Percentiles rank a stretch among this genome's conserved stretches.
Evolutionary conservation across 1,140 invertebrate genomes (phyloP).

Genomic region (Drosophila pectinifera): DNA sequence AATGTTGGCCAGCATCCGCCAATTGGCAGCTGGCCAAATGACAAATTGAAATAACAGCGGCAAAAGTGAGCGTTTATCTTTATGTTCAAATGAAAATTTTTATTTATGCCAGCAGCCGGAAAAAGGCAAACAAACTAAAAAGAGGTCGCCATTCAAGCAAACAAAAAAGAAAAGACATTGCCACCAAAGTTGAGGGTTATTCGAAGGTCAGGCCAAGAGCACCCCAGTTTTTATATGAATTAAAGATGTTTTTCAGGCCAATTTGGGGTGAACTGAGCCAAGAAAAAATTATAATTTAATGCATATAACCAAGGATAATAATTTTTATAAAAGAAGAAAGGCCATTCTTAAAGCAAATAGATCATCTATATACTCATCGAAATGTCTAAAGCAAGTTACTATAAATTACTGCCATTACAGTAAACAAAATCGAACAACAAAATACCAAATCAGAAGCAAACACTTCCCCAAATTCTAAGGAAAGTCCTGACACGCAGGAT

Average conservation of each 20-base stretch:
- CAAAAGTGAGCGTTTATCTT: constrained; percentile 77
- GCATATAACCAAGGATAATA: too few species aligned
- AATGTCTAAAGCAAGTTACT: not conserved
- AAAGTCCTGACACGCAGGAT: too few species aligned
- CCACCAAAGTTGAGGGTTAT: constrained; percentile 65
- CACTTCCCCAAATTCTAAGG: too few species aligned
- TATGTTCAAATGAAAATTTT: constrained; percentile 81
- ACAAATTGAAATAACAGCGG: constrained; percentile 80
- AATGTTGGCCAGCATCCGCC: constrained; percentile 66
- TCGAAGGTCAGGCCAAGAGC: constrained; percentile 66
- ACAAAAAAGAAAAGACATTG: constrained; percentile 40
- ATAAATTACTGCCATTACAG: too few species aligned
- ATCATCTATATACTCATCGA: too few species aligned
- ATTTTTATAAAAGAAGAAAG: not conserved
- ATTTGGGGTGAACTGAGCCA: not conserved
- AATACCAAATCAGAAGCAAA: too few species aligned
- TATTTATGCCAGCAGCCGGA: constrained; percentile 74
- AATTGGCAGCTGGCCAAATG: constrained; percentile 74
- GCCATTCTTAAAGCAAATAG: not conserved
- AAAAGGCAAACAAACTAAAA: constrained; percentile 68
- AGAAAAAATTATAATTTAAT: not conserved
- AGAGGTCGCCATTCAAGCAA: constrained; percentile 49
- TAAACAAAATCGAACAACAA: too few species aligned
- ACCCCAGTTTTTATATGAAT: constrained; percentile 6
- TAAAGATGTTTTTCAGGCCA: not conserved